These are phyloP conservation scores for Apamea epomidion DNA, from an alignment of 2,888 invertebrate species.

Conservation along the genomic window DNA sequence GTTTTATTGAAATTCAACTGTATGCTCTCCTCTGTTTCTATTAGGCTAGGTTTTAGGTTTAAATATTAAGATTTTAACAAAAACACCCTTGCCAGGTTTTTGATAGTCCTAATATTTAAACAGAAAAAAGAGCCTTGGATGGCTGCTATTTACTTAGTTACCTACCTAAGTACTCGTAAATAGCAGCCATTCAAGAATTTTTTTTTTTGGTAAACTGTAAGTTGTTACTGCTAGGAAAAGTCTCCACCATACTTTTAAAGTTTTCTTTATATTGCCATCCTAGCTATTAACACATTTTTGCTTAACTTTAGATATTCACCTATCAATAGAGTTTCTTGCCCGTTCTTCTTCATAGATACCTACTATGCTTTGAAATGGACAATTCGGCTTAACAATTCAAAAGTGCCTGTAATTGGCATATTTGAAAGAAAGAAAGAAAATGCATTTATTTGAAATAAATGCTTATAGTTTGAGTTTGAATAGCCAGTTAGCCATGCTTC, in stretches of 20 bases:
- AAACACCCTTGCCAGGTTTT: too few species aligned
- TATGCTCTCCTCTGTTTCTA: too few species aligned
- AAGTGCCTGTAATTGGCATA: too few species aligned
- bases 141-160: too few species aligned
- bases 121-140: too few species aligned
- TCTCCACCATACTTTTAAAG: background rate
- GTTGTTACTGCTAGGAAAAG: background rate
- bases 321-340: background rate
- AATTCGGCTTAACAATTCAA: too few species aligned
- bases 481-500: too few species aligned
- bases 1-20: constrained; percentile 1
- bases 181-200: background rate
- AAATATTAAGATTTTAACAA: background rate
- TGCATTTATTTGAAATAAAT: too few species aligned
- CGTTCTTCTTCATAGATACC: background rate
- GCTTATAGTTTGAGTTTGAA: too few species aligned
- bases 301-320: background rate
- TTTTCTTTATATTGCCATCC: background rate
- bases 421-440: too few species aligned
- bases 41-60: background rate
- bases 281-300: background rate
- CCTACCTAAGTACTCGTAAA: background rate
- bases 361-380: too few species aligned
- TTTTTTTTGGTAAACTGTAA: background rate
- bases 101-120: too few species aligned